Percentiles rank a stretch among this genome's conserved stretches.
phyloP scores from a whole-genome alignment of 2,113 vertebrate genomes.

The Excalfactoria chinensis region DNA sequence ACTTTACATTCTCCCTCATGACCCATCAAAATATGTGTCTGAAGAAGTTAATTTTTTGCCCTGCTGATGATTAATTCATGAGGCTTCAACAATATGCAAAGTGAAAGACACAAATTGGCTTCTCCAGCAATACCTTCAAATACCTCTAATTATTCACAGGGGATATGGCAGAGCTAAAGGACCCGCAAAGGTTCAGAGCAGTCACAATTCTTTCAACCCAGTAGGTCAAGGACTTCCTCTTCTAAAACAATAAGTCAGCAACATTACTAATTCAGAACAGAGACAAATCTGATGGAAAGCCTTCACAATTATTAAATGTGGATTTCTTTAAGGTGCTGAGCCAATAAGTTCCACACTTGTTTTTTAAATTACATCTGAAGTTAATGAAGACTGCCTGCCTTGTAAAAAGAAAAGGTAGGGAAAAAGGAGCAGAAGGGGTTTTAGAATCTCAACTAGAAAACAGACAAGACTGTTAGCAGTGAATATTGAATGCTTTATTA shows the following conservation, averaged over 20 bases:
- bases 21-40: constrained; percentile 85
- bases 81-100: constrained; percentile 86
- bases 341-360: constrained; percentile 75
- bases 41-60: constrained; percentile 85
- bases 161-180: constrained; percentile 80
- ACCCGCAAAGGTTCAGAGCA: constrained; percentile 82
- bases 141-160: constrained; percentile 86
- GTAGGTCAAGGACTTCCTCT: constrained; percentile 84
- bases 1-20: constrained; percentile 85
- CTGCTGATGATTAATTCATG: constrained; percentile 86
- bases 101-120: constrained; percentile 86
- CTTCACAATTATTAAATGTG: constrained; percentile 80
- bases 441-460: constrained; percentile 73
- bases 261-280: constrained; percentile 82
- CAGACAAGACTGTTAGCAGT: constrained; percentile 70
- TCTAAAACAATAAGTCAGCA: constrained; percentile 84
- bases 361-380: constrained; percentile 81
- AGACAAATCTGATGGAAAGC: constrained; percentile 78
- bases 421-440: constrained; percentile 42
- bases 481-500: constrained; percentile 76
- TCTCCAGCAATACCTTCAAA: constrained; percentile 84
- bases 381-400: constrained; percentile 80
- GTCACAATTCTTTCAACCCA: constrained; percentile 82
- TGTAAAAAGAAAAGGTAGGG: not conserved
- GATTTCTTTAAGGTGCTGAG: constrained; percentile 78